phyloP scores from a whole-genome alignment of 1,140 invertebrate species.

The Drosophila jambulina region DNA sequence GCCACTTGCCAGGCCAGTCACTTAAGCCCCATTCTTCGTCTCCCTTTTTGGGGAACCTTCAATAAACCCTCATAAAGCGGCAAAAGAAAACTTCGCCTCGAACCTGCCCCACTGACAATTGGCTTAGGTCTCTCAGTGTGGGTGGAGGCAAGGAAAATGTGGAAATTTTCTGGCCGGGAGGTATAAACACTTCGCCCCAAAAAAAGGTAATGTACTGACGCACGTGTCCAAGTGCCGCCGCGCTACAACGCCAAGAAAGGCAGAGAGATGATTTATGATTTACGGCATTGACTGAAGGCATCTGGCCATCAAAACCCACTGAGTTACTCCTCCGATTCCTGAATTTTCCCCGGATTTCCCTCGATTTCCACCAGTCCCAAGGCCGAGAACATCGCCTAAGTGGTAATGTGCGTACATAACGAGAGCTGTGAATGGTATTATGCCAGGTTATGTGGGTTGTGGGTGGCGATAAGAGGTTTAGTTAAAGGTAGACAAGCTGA shows the following conservation, averaged over 20 bases:
- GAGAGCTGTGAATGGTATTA: constrained; percentile 46
- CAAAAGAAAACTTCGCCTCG: constrained; percentile 57
- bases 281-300: constrained; percentile 77
- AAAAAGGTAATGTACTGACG: constrained; percentile 57
- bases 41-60: constrained; percentile 11
- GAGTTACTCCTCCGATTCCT: constrained; percentile 24
- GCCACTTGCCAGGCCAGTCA: constrained; percentile 39
- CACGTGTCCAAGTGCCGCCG: constrained; percentile 75
- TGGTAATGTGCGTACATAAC: constrained; percentile 64
- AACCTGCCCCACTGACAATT: constrained; percentile 82
- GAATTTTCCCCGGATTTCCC: constrained; percentile 19
- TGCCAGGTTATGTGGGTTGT: constrained; percentile 17
- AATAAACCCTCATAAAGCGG: constrained; percentile 58
- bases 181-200: not conserved
- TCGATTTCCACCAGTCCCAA: constrained; percentile 13
- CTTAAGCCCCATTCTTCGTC: constrained; percentile 25
- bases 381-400: constrained; percentile 35
- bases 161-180: constrained; percentile 1
- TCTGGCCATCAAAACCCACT: constrained; percentile 48
- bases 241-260: not conserved
- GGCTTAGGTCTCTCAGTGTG: constrained; percentile 52
- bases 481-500: constrained; percentile 19
- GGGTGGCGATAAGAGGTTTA: constrained; percentile 41
- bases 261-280: constrained; percentile 70
- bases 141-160: constrained; percentile 10